Evolutionary conservation across 2,113 vertebrate species (phyloP).

Genomic region (Felis chaus): DNA sequence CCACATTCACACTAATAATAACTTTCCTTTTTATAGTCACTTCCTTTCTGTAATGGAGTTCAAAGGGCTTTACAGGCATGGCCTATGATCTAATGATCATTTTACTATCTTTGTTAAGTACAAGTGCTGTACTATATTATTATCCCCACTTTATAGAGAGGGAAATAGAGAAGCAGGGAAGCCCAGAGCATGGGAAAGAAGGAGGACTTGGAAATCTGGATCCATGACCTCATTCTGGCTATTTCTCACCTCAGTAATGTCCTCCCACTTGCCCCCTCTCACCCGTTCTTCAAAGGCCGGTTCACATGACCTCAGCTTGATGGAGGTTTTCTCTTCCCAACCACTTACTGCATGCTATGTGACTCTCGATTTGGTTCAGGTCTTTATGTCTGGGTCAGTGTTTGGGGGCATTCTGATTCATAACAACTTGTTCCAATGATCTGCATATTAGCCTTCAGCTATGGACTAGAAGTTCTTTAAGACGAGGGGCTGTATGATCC

Average conservation of each 20-base stretch:
- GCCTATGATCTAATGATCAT: conserved; percentile 46
- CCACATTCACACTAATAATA: conserved; percentile 37
- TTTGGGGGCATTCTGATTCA: background rate
- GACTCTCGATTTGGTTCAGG: background rate
- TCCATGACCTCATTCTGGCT: background rate
- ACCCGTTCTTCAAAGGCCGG: background rate
- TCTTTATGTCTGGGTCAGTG: background rate
- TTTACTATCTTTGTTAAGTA: conserved; percentile 55
- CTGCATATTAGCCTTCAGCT: background rate
- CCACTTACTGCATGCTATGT: background rate
- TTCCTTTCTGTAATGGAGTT: conserved; percentile 58
- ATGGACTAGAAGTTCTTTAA: background rate
- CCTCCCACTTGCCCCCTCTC: background rate
- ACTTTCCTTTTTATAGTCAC: background rate
- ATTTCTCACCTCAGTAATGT: background rate
- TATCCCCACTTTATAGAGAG: conserved; percentile 17
- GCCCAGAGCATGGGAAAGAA: conserved; percentile 29
- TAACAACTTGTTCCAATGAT: background rate
- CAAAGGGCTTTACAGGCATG: conserved; percentile 53
- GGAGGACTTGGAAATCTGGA: background rate
- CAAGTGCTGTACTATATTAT: conserved; percentile 5
- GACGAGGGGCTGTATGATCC: background rate
- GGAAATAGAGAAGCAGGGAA: background rate
- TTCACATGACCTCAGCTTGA: background rate
- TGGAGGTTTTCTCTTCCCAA: background rate